Evolutionary conservation across 2,888 invertebrate species (phyloP), one percentile per base, ranked within the genome.

Genomic region (Campoplex capitator): DNA sequence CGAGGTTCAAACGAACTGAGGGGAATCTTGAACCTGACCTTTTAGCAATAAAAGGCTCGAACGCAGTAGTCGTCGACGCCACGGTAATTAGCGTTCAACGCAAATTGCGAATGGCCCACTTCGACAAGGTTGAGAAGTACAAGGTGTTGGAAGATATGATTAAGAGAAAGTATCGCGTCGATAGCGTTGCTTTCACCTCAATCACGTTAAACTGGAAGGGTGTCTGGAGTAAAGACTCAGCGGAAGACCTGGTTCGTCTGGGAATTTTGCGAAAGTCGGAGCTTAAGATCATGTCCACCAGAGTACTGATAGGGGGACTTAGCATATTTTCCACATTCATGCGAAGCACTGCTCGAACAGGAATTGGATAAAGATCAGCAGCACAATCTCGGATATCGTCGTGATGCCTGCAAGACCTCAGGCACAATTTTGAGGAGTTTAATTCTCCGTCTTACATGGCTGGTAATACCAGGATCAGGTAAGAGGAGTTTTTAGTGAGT

Each of bases 131-230:
- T 23, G 56, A 56, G 56, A 56, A 56, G 23, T 56, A 56, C 23
- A n/a, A 2, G 23, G 56, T 56, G 56, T 23, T 56, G 56, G 56
- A 56, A 8, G 1, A 3, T 1, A 56, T 56, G n/a, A 56, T 56
- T 23, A 56, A 56, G 23, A 2, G 23, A n/a, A 56, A 8, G 8
- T 23, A 56, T 23, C 0, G 23, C 56, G 56, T 56, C 56, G 23
- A 56, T 56, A 56, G 56, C 56, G 56, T 56, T 8, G 23, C 56
- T 83, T 71, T 71, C 32, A 28, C 71, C 9, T 48, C 48, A 0
- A 32, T 71, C 4, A 71, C 45, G 16, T 16, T 71, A 28, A 45
- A 45, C n/a, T 51, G 48, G 48, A 48, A 48, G 48, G 71, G 71
- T 11, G 28, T 71, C 23, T 71, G 71, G 71, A 48, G 71, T 7